Evolutionary conservation across 2,797 vertebrate genomes (phyloP), one percentile per base, ranked within the genome.

Genomic region (Chaenodraco wilsoni): DNA sequence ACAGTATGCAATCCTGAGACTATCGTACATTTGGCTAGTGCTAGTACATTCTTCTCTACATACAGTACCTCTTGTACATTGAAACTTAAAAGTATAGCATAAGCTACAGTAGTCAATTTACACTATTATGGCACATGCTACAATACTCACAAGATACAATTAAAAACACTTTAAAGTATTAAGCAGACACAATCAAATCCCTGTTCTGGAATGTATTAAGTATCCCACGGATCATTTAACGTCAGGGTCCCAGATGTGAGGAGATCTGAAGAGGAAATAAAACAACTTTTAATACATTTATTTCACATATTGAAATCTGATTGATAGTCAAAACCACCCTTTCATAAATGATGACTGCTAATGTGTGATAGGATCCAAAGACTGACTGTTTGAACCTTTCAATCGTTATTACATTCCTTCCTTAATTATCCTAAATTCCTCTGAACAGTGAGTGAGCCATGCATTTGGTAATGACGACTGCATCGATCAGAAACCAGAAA

Each of bases 1-100:
- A 87, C 54, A 67, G 43, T 49, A 48, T 56, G 78, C 27, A 82
- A 51, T 74, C 48, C 68, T 80, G 82, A 88, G 81, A 72, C 68
- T 69, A 23, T 3, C 23, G 23, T 23, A 85, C 49, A 78, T 41
- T 54, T 44, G 65, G 40, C 43, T 49, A 70, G 54, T 82, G 79
- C 69, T 82, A 69, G 49, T 78, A 64, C 43, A 50, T 64, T 40
- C 57, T 58, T 73, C 19, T 78, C 74, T 73, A 84, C 43, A 65
- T 77, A 80, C 60, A 83, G 63, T 77, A 82, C 74, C 55, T 70
- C 6, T 60, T 57, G 50, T 64, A 69, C 17, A 75, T 72, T 69
- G 83, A 73, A 86, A 84, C 66, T 71, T 83, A 58, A 78, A 84
- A 62, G 31, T 41, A 63, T 50, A 62, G 74, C 51, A 55, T n/a